Conservation (phyloP, 2,888 invertebrate species). For the Meghimatium bilineatum region DNA sequence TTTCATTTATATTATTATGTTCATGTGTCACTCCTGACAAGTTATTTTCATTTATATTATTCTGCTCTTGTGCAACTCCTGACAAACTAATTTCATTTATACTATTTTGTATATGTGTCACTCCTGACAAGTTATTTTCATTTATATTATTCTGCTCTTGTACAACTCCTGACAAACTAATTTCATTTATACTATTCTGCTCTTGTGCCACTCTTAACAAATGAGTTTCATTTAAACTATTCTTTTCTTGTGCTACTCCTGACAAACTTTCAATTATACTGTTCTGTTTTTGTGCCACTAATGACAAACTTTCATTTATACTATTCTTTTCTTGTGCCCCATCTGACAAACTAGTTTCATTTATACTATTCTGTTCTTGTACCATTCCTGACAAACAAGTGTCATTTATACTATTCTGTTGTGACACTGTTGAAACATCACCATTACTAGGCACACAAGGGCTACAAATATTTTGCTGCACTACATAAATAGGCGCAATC, state of each 20-base stretch:
- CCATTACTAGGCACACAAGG: background rate
- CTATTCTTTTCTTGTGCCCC: too few species aligned
- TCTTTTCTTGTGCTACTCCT: background rate
- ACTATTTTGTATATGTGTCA: background rate
- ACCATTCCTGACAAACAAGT: background rate
- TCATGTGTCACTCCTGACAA: background rate
- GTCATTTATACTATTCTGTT: constrained; percentile 3
- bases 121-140: too few species aligned
- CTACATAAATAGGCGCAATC: background rate
- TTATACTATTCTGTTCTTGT: constrained; percentile 5
- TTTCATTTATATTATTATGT: constrained; percentile 3
- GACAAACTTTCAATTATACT: too few species aligned
- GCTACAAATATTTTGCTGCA: background rate
- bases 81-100: constrained; percentile 1
- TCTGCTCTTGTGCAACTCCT: background rate
- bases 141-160: too few species aligned
- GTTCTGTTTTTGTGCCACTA: too few species aligned
- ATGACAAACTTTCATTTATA: too few species aligned
- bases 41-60: too few species aligned
- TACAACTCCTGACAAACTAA: too few species aligned
- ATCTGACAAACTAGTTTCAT: background rate
- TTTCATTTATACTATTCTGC: background rate
- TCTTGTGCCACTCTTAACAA: background rate
- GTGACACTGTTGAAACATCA: constrained; percentile 3
- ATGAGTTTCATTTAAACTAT: background rate